Percentiles rank a stretch among this genome's conserved stretches.
Evolutionary conservation across 2,113 vertebrate species (phyloP).

Genomic region (Sisor rabdophorus): DNA sequence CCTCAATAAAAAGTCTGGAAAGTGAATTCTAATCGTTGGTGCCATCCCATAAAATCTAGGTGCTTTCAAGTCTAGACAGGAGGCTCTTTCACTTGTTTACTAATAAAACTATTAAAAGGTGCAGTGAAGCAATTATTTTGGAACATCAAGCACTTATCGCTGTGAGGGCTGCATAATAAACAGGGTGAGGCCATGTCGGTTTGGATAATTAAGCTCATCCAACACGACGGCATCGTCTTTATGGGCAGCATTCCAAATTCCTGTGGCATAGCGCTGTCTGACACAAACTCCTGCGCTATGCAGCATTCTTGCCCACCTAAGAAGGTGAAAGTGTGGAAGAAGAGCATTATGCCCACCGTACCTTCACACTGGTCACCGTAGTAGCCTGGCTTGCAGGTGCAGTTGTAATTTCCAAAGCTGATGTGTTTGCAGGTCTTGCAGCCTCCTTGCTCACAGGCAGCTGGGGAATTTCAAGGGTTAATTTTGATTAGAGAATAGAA

Average conservation of each 20-base stretch:
- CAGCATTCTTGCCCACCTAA: slow-evolving; percentile 53
- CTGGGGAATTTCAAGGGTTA: slow-evolving; percentile 23
- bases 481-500: neutral
- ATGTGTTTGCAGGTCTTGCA: slow-evolving; percentile 71
- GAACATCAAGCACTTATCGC: slow-evolving; percentile 62
- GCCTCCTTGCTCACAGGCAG: slow-evolving; percentile 58
- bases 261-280: slow-evolving; percentile 60
- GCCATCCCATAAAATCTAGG: slow-evolving; percentile 63
- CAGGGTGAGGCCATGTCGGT: slow-evolving; percentile 61
- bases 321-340: neutral
- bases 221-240: slow-evolving; percentile 61
- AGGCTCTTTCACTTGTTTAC: slow-evolving; percentile 70
- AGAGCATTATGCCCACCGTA: slow-evolving; percentile 26
- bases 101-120: slow-evolving; percentile 67
- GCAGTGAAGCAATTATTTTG: slow-evolving; percentile 68
- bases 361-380: slow-evolving; percentile 76
- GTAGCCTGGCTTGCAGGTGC: slow-evolving; percentile 75
- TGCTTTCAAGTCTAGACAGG: slow-evolving; percentile 72
- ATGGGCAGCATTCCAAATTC: slow-evolving; percentile 63
- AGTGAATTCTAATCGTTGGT: slow-evolving; percentile 64
- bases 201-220: slow-evolving; percentile 69
- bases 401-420: slow-evolving; percentile 64
- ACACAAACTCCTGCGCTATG: slow-evolving; percentile 38
- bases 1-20: slow-evolving; percentile 57
- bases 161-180: slow-evolving; percentile 60